Conservation (phyloP, 92 coral and sea anemone species). For the Palythoa caribaeorum region DNA sequence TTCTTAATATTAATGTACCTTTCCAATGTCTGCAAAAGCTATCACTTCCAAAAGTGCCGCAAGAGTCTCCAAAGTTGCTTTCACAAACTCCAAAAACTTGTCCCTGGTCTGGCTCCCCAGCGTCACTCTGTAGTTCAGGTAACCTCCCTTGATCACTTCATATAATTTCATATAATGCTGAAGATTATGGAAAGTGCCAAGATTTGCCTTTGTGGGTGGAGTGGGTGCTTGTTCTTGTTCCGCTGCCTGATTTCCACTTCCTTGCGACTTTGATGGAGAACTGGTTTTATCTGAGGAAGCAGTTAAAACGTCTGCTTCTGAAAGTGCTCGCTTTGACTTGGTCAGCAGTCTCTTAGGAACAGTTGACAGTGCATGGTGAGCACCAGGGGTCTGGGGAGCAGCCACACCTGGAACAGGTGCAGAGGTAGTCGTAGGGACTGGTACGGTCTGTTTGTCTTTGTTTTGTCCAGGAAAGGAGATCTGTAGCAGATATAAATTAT, state of each 20-base stretch:
- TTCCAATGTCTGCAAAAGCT: conserved; percentile 90
- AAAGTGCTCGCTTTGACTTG: conserved; percentile 85
- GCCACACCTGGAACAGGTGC: conserved; percentile 77
- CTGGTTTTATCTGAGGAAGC: conserved; percentile 62
- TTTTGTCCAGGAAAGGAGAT: conserved; percentile 88
- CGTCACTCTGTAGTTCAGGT: conserved; percentile 88
- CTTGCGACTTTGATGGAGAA: conserved; percentile 72
- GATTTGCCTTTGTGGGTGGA: conserved; percentile 82
- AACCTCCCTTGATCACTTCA: conserved; percentile 91
- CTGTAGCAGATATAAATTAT: conserved; percentile 45
- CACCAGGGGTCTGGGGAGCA: conserved; percentile 72
- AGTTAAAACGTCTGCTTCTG: conserved; percentile 79
- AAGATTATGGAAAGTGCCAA: conserved; percentile 86
- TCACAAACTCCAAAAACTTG: conserved; percentile 86
- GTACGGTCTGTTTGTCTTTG: conserved; percentile 76
- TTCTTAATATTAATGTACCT: conserved; percentile 56
- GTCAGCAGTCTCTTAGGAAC: conserved; percentile 91
- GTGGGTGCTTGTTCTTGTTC: conserved; percentile 73
- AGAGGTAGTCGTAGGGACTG: conserved; percentile 65
- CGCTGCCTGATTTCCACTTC: conserved; percentile 66
- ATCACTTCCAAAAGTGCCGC: conserved; percentile 88
- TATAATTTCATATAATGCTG: conserved; percentile 93
- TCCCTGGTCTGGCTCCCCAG: conserved; percentile 72
- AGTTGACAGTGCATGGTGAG: conserved; percentile 62
- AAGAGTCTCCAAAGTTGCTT: conserved; percentile 74